phyloP scores from a whole-genome alignment of 2,113 vertebrate genomes.

The Malurus cyaneus region DNA sequence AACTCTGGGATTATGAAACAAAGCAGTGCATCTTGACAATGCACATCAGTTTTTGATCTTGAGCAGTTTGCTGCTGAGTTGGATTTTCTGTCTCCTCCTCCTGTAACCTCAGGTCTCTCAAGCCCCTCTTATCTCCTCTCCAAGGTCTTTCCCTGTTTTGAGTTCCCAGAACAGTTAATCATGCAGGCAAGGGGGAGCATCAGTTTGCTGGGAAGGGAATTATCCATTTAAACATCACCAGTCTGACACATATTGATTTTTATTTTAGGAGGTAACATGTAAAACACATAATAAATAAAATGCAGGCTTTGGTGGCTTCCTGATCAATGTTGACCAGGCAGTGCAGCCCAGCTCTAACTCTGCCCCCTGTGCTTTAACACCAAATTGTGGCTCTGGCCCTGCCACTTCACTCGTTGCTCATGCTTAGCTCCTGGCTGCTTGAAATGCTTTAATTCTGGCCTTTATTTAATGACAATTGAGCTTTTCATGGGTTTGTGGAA shows the following conservation, averaged over 20 bases:
- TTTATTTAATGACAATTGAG: background rate
- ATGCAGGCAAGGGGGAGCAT: background rate
- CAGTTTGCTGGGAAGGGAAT: background rate
- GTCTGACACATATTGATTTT: conserved; percentile 2
- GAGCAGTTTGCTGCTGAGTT: background rate
- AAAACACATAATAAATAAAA: background rate
- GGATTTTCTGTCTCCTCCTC: background rate
- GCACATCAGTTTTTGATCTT: background rate
- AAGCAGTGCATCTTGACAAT: background rate
- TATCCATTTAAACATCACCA: conserved; percentile 4
- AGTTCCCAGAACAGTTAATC: background rate
- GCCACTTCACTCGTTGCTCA: background rate
- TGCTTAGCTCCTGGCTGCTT: background rate
- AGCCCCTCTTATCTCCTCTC: background rate
- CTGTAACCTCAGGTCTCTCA: background rate
- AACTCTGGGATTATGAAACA: background rate
- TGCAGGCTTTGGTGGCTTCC: background rate
- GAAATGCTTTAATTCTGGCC: background rate
- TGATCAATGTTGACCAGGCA: background rate
- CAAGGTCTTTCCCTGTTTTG: background rate
- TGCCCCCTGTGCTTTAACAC: background rate
- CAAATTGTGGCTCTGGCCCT: background rate
- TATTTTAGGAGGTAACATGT: background rate
- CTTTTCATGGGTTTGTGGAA: background rate
- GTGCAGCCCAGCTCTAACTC: background rate